phyloP scores from a whole-genome alignment of 2,797 vertebrate genomes.

The Anguilla marmorata region DNA sequence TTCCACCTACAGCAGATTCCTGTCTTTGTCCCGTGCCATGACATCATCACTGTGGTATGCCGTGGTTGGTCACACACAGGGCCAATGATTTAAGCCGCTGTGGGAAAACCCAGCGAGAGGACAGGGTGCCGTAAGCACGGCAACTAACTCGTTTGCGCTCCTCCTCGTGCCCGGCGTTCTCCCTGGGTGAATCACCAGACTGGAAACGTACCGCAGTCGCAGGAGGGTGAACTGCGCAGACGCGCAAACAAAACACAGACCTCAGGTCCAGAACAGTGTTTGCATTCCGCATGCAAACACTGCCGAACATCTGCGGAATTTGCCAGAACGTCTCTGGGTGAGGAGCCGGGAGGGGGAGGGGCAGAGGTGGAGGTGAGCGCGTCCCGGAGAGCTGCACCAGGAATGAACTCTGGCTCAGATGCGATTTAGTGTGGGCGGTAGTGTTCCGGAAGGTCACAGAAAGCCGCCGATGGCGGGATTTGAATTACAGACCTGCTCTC shows the following conservation, averaged over 20 bases:
- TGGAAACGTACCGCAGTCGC: not conserved
- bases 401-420: not conserved
- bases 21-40: not conserved
- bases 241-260: not conserved
- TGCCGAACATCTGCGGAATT: not conserved
- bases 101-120: not conserved
- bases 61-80: no score
- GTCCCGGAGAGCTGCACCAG: not conserved
- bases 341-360: not conserved
- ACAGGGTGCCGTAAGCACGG: not conserved
- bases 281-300: not conserved
- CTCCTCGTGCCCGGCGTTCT: not conserved
- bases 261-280: not conserved
- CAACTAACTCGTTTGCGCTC: not conserved
- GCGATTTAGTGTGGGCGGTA: not conserved
- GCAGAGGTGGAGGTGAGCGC: not conserved
- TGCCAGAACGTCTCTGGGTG: not conserved
- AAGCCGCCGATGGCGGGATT: not conserved
- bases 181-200: not conserved
- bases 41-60: slow-evolving; percentile 4
- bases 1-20: not conserved
- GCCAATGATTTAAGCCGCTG: not conserved
- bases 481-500: not conserved
- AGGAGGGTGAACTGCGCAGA: not conserved
- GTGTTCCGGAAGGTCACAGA: not conserved